Evolutionary conservation across 2,888 invertebrate species (phyloP), one percentile per base, ranked within the genome.

Genomic region (Pachymerium ferrugineum): DNA sequence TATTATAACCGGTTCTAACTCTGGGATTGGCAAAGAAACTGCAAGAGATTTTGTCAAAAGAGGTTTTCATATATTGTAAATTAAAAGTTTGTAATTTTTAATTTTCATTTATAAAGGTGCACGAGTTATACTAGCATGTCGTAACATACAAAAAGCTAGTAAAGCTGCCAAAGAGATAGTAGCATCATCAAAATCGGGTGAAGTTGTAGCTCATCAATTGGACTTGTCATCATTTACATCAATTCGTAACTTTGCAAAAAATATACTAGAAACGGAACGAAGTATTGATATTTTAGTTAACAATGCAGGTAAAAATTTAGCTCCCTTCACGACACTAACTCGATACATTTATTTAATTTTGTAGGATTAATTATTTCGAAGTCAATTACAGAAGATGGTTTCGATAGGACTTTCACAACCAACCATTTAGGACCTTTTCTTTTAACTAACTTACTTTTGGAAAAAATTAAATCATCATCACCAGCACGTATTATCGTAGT

Each of bases 401-500:
- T 75, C 35, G 76, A 76, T 31, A 76, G 74, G 75, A 76, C 74
- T 19, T 70, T 76, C 29, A 76, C 74, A 6, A 74, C 74, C 5
- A 76, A 76, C 25, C 76, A 76, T 35, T 73, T 76, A 73, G 76
- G 76, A 8, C 76, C 74, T 30, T 76, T 76, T 33, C 42, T 76
- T 30, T 72, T 76, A 33, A 76, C 76, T n/a, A 73, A 73, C 22
- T 42, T 76, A 67, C 33, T 76, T 16, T 54, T 76, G 25, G 76
- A 76, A 16, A 67, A 68, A 54, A 74, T 76, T 10, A 75, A 76
- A 62, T 16, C 69, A 35, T 75, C 80, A 8, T 78, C 80, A 28
- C 80, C 81, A 31, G 79, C 81, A 62, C 79, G 85, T 31, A 80
- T 85, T 29, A 81, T 85, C n/a, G 81, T 80, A 68, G 80, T 85